Percentiles rank a stretch among this genome's conserved stretches.
These are phyloP conservation scores for Diabrotica virgifera DNA, from an alignment of 1,140 invertebrate species.

Conservation along the genomic window DNA sequence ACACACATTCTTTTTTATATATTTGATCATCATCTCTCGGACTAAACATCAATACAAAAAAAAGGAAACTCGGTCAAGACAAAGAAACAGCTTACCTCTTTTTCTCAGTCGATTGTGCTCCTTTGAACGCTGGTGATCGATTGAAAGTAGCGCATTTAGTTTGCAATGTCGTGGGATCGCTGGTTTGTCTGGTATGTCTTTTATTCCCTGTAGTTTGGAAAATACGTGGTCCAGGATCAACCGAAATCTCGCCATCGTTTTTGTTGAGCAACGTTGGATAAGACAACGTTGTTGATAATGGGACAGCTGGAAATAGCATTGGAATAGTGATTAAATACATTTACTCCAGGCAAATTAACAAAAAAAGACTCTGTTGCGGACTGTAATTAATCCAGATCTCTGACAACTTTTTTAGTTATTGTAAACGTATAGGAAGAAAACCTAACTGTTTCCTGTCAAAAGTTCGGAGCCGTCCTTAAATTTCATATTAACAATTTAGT, in stretches of 20 bases:
- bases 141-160: not conserved
- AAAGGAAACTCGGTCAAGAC: not conserved
- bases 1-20: too few relatives aligned
- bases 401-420: too few relatives aligned
- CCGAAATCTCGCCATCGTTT: not conserved
- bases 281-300: not conserved
- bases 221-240: not conserved
- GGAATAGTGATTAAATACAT: too few relatives aligned
- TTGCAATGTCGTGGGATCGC: constrained; percentile 8
- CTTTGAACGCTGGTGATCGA: constrained; percentile 1
- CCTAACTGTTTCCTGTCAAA: too few relatives aligned
- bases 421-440: too few relatives aligned
- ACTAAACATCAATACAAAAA: too few relatives aligned
- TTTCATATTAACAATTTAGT: too few relatives aligned
- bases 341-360: too few relatives aligned
- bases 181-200: constrained; percentile 12
- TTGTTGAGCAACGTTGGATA: not conserved
- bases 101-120: not conserved
- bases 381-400: too few relatives aligned
- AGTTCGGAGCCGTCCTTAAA: too few relatives aligned
- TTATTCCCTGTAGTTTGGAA: not conserved
- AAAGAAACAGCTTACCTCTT: not conserved
- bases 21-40: too few relatives aligned
- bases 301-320: not conserved
- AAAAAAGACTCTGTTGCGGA: too few relatives aligned